Evolutionary conservation across 2,888 invertebrate species (phyloP).

Genomic region (Cremastobaeus sp.): DNA sequence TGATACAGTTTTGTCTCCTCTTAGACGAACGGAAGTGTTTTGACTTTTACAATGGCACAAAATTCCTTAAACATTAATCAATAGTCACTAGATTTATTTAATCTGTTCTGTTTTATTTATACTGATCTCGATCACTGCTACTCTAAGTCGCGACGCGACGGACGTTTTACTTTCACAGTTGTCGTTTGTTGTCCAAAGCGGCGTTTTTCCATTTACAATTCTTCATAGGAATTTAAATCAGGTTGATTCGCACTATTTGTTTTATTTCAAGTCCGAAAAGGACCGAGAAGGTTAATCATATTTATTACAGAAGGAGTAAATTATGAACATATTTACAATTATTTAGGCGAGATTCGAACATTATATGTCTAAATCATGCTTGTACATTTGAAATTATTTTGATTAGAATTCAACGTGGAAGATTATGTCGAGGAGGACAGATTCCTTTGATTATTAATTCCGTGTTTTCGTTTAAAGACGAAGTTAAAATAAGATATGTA

Average conservation of each 20-base stretch:
- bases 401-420: neutral
- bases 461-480: too few species aligned
- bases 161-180: slow-evolving; percentile 54
- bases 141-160: slow-evolving; percentile 22
- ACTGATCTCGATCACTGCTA: slow-evolving; percentile 25
- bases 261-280: slow-evolving; percentile 19
- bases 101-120: slow-evolving; percentile 12
- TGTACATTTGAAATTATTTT: neutral
- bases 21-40: slow-evolving; percentile 46
- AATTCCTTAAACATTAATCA: slow-evolving; percentile 43
- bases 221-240: slow-evolving; percentile 49
- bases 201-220: slow-evolving; percentile 14
- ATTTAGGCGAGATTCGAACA: slow-evolving; percentile 37
- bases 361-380: neutral
- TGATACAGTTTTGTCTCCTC: slow-evolving; percentile 28
- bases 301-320: neutral
- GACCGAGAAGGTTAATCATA: slow-evolving; percentile 11
- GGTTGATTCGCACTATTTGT: slow-evolving; percentile 19
- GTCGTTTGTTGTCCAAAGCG: slow-evolving; percentile 29
- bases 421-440: too few species aligned
- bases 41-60: slow-evolving; percentile 46
- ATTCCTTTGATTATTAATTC: too few species aligned
- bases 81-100: slow-evolving; percentile 31
- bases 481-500: too few species aligned
- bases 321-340: slow-evolving; percentile 51